These are phyloP conservation scores for Nasua narica DNA, from an alignment of 2,797 vertebrate species.

Conservation along the genomic window DNA sequence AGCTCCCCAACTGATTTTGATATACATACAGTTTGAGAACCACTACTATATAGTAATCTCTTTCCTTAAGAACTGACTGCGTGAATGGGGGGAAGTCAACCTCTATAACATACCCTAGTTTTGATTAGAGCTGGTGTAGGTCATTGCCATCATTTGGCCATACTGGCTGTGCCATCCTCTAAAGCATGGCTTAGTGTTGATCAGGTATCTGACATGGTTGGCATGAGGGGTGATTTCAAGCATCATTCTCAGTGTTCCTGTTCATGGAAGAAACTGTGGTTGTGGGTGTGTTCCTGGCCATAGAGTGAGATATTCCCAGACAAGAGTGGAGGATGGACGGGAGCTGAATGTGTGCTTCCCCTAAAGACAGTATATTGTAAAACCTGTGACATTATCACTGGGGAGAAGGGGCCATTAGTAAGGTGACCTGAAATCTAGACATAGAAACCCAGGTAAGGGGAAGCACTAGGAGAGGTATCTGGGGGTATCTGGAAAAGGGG, in stretches of 20 bases:
- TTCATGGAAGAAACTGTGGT: neutral
- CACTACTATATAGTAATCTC: neutral
- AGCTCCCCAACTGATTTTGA: neutral
- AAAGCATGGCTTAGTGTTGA: neutral
- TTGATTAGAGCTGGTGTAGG: neutral
- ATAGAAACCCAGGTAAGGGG: accelerated
- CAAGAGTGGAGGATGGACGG: neutral
- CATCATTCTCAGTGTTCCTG: neutral
- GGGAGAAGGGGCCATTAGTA: neutral
- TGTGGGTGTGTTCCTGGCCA: neutral
- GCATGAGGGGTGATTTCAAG: neutral
- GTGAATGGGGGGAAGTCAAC: neutral
- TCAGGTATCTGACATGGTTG: neutral
- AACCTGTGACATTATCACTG: neutral
- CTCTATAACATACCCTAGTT: neutral
- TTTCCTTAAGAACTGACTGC: neutral
- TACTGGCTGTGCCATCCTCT: neutral
- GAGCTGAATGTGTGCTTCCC: neutral
- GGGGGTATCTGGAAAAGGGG: neutral
- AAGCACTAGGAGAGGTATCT: neutral
- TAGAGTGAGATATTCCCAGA: neutral
- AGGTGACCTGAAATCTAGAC: neutral
- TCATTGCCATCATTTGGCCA: neutral
- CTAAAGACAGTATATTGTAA: neutral
- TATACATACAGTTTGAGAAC: neutral